Conservation (phyloP, 2,888 invertebrate species). For the Caenorhabditis angaria region DNA sequence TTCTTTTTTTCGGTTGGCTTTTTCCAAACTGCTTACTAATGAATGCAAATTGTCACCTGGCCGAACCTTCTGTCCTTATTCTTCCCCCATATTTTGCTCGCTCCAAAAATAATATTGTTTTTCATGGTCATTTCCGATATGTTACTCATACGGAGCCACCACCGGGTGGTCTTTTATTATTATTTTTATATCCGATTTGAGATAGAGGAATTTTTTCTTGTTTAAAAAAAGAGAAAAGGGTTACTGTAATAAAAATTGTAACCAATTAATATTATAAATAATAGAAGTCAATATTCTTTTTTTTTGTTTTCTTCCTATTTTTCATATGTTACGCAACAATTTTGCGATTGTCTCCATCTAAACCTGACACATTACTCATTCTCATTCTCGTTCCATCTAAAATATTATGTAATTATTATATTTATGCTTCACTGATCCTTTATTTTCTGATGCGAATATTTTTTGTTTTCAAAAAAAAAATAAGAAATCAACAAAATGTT, state of each 20-base stretch:
- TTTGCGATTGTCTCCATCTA: not conserved
- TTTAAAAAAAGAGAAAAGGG: not conserved
- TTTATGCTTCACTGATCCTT: not conserved
- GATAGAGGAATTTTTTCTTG: not conserved
- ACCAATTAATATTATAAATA: not conserved
- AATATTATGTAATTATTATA: constrained; percentile 2
- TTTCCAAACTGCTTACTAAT: not conserved
- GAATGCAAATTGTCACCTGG: constrained; percentile 4
- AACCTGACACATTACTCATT: too few relatives aligned
- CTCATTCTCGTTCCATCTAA: too few relatives aligned
- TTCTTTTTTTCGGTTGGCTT: not conserved
- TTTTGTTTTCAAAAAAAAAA: not conserved
- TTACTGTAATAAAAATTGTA: not conserved
- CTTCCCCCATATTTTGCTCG: not conserved
- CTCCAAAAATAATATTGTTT: constrained; percentile 4
- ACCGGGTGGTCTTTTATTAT: too few relatives aligned
- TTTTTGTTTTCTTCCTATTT: not conserved
- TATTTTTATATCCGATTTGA: not conserved
- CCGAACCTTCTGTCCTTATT: constrained; percentile 1
- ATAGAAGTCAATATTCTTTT: not conserved
- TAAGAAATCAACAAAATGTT: not conserved
- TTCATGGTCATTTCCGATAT: constrained; percentile 2
- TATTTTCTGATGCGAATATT: not conserved
- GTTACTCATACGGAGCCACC: not conserved
- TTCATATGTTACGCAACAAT: not conserved